Conservation (phyloP, 2,888 invertebrate species). For the Drosophila ezoana region DNA sequence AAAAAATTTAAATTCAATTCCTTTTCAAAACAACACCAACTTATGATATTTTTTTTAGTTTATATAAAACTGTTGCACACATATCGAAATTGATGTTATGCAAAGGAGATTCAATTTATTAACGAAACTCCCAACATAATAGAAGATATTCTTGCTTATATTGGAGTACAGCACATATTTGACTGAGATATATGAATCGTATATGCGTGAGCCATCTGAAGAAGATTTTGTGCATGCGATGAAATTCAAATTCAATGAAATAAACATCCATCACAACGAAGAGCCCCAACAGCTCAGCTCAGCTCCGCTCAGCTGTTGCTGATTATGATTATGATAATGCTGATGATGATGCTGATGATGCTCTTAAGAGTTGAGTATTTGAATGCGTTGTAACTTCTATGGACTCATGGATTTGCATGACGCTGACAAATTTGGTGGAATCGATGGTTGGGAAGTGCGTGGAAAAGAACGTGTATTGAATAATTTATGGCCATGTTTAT, state of each 20-base stretch:
- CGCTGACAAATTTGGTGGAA: slow-evolving; percentile 33
- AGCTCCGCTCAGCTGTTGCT: not conserved
- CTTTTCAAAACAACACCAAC: not conserved
- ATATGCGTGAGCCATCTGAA: slow-evolving; percentile 9
- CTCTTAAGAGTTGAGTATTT: slow-evolving; percentile 3
- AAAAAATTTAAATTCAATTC: too few relatives aligned
- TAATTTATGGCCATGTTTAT: slow-evolving; percentile 47
- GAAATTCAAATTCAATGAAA: slow-evolving; percentile 57
- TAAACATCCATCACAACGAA: slow-evolving; percentile 33
- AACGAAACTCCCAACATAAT: not conserved
- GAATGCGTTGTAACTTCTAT: not conserved
- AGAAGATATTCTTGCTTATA: slow-evolving; percentile 2
- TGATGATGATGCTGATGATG: slow-evolving; percentile 3
- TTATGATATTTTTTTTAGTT: too few relatives aligned
- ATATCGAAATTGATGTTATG: not conserved
- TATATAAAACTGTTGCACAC: not conserved
- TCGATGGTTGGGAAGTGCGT: slow-evolving; percentile 2
- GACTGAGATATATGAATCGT: slow-evolving; percentile 20
- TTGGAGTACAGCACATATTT: slow-evolving; percentile 12
- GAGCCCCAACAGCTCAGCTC: not conserved
- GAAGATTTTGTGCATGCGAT: slow-evolving; percentile 11
- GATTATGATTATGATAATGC: not conserved
- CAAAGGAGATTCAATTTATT: not conserved
- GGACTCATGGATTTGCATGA: slow-evolving; percentile 45
- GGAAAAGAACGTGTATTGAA: slow-evolving; percentile 36